Evolutionary conservation across 2,888 invertebrate species (phyloP), one percentile per base, ranked within the genome.

Genomic region (Tanytarsus gracilentus): DNA sequence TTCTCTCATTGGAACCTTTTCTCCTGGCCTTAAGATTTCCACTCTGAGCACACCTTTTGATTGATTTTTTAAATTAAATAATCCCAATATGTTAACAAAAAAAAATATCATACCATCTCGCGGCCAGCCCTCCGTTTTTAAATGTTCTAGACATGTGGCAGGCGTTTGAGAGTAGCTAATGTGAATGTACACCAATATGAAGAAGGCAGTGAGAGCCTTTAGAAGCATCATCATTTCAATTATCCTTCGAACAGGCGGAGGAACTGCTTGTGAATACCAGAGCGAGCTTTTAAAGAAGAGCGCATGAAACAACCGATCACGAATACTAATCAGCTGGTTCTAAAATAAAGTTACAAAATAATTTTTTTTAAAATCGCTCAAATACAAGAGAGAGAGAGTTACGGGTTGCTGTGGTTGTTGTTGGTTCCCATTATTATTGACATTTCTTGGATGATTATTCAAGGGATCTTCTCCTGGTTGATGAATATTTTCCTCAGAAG

Each of bases 121-220:
- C 0, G 98, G 97, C 98, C 98, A 99, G 16, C 40, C 55, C 9
- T 86, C 83, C 65, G 86, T 82, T 69, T 86, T 83, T 29, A 95
- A 83, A 71, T 90, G 85, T 70, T 91, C 85, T 66, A 99, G 78
- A 72, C 99, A 99, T 66, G 92, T 92, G 60, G 92, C 89, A 6
- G 97, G 95, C 63, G 91, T 84, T 68, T 90, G 83, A 49, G 94
- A 91, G 74, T 97, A 96, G 63, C 89, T 88, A 71, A 92, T 83
- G 71, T 99, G 99, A 69, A 99, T 93, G 72, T 98, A 98, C 51
- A 90, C 86, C 67, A 98, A 78, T 53, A 94, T 86, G 69, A 90
- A 88, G 74, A 99, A 88, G 59, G 94, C 90, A 59, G 84, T 70
- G 65, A 92, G 73, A 3, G 91, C 91, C 82, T 86, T 78, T 16